A percentile compares a stretch with the other conserved stretches of the same genome.
Conservation (phyloP, 1,140 invertebrate species). For the Drosophila lacertosa region DNA sequence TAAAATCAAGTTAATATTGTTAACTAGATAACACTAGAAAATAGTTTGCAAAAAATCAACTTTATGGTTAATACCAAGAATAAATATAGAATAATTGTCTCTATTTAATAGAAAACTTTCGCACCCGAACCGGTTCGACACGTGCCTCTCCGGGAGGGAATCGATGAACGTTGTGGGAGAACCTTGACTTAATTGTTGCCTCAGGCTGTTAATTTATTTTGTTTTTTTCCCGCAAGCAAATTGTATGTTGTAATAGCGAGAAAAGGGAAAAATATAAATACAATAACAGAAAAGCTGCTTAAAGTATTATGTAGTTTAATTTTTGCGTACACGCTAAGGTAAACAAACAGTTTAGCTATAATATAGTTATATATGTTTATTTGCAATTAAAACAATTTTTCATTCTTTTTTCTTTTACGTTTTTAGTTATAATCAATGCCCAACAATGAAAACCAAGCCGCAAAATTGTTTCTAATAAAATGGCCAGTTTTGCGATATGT, state of each 20-base stretch:
- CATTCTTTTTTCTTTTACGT: conserved; percentile 16
- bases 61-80: background rate
- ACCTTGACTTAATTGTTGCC: conserved; percentile 28
- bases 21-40: too few species aligned
- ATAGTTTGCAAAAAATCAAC: background rate
- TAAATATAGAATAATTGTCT: background rate
- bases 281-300: conserved; percentile 22
- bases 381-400: conserved; percentile 59
- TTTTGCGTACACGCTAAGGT: background rate
- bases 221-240: conserved; percentile 8
- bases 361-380: conserved; percentile 45
- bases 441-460: conserved; percentile 73
- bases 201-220: conserved; percentile 11
- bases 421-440: conserved; percentile 58
- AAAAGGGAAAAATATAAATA: background rate
- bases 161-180: conserved; percentile 23
- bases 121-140: conserved; percentile 8
- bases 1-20: too few species aligned
- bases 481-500: conserved; percentile 55
- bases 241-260: conserved; percentile 5
- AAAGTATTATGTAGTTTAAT: background rate
- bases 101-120: background rate
- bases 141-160: conserved; percentile 22
- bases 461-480: conserved; percentile 59
- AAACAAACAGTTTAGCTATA: conserved; percentile 16